phyloP scores from a whole-genome alignment of 2,888 invertebrate species.

The Mallateleia sp. region DNA sequence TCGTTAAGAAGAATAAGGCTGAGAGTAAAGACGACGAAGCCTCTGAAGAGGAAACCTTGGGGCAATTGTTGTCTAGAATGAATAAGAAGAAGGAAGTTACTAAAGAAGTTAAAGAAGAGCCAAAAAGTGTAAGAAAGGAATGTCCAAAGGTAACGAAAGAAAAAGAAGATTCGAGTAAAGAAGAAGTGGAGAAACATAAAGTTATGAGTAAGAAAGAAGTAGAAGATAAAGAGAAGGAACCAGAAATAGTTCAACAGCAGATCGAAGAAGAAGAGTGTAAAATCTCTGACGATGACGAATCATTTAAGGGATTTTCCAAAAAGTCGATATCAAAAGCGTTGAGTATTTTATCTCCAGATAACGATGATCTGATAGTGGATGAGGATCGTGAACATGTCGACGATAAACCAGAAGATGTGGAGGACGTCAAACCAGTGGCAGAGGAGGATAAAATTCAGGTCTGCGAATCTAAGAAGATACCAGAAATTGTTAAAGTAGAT shows the following conservation, averaged over 20 bases:
- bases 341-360: conserved; percentile 79
- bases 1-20: conserved; percentile 35
- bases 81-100: conserved; percentile 56
- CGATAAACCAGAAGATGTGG: not conserved
- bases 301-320: conserved; percentile 89
- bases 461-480: not conserved
- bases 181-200: conserved; percentile 73
- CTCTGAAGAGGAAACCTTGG: conserved; percentile 72
- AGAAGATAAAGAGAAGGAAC: conserved; percentile 53
- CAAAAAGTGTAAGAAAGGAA: not conserved
- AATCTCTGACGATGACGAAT: conserved; percentile 90
- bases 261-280: conserved; percentile 81
- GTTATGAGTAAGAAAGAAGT: too few species aligned
- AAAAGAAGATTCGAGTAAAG: not conserved
- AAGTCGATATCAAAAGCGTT: conserved; percentile 86
- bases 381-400: conserved; percentile 23
- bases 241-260: conserved; percentile 54
- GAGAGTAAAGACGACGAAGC: conserved; percentile 54
- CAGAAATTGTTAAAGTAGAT: conserved; percentile 18
- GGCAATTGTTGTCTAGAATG: conserved; percentile 56
- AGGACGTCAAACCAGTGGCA: not conserved
- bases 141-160: not conserved
- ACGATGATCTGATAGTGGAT: conserved; percentile 80
- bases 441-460: not conserved
- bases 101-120: conserved; percentile 21